Base-by-base conservation (phyloP, 2,888 invertebrate species). In the Dasypogon diadema region DNA sequence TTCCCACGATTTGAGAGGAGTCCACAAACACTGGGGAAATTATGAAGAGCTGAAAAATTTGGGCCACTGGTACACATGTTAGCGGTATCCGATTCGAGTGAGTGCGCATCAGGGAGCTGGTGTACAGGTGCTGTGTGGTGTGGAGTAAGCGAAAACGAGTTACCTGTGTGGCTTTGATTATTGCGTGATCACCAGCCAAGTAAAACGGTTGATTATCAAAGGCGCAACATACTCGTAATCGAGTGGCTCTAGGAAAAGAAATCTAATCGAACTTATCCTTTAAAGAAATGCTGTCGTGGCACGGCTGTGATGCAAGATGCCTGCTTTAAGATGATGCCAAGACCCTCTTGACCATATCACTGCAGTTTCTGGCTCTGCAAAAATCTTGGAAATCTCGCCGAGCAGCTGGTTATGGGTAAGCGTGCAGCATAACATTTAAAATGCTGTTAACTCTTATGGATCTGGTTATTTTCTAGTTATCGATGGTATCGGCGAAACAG, bases 21-120 rank as follows among this genome's bases (percentile, higher is more conserved):
- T 42, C 42, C n/a, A 42, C 42, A 42, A 30, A 42, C 42, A 12
- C 8, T 42, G n/a, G 42, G 42, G 42, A 55, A 55, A 37, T 54
- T 37, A 55, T 48, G n/a, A 46, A 16, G 56, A 65, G 68, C 74
- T 58, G 58, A 65, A 55, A 76, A 77, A 77, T 77, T 74, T 74
- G 76, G 77, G 77, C 74, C 77, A 77, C 74, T 77, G 60, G 75
- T 77, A 70, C 77, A 77, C 70, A 68, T 74, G 74, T 37, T 77
- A 77, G 75, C 77, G 75, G 77, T 77, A 77, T 77, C 55, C 58
- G 74, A 54, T 14, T 16, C 70, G 37, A 54, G 54, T 54, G 70
- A 70, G 70, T 70, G 70, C 70, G 51, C 72, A 75, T 72, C 55
- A 75, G 70, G 74, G 74, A 56, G 68, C 48, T 16, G 6, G 18